Conservation (phyloP, 37 sponge, comb jelly and placozoan species). For the Theonella swinhoei region DNA sequence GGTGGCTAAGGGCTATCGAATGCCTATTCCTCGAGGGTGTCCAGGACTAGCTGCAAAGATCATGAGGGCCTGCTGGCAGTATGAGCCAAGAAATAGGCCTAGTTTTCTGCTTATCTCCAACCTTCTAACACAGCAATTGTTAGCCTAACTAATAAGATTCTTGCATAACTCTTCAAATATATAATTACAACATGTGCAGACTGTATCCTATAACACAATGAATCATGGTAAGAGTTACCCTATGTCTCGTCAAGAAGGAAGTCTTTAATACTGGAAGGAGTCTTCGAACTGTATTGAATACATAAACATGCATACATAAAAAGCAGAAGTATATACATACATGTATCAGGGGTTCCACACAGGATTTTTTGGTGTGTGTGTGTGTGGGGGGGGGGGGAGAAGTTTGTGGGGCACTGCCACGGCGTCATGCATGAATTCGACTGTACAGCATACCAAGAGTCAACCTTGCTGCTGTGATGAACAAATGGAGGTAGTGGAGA, state of each 20-base stretch:
- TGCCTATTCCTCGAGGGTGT: conserved; percentile 19
- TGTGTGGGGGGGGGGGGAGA: too few relatives aligned
- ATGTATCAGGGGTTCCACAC: too few relatives aligned
- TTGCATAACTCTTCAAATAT: too few relatives aligned
- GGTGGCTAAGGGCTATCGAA: conserved; percentile 4
- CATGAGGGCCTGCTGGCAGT: conserved; percentile 54
- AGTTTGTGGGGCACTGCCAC: too few relatives aligned
- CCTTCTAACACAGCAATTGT: too few relatives aligned
- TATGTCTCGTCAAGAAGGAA: not conserved
- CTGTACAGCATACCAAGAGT: not conserved
- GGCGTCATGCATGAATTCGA: not conserved
- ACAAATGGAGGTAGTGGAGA: not conserved
- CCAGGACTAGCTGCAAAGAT: conserved; percentile 6
- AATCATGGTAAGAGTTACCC: not conserved
- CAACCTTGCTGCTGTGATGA: not conserved
- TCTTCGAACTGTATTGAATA: not conserved
- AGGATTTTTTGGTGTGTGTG: too few relatives aligned
- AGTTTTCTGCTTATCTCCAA: conserved; percentile 36
- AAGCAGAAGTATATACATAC: not conserved
- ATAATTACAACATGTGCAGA: too few relatives aligned
- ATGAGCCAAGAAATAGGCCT: conserved; percentile 25
- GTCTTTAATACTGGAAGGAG: not conserved
- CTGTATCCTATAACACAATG: not conserved
- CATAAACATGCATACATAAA: not conserved
- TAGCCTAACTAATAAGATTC: too few relatives aligned